Conservation (phyloP, 2,113 vertebrate species). For the Xiphorhynchus elegans region DNA sequence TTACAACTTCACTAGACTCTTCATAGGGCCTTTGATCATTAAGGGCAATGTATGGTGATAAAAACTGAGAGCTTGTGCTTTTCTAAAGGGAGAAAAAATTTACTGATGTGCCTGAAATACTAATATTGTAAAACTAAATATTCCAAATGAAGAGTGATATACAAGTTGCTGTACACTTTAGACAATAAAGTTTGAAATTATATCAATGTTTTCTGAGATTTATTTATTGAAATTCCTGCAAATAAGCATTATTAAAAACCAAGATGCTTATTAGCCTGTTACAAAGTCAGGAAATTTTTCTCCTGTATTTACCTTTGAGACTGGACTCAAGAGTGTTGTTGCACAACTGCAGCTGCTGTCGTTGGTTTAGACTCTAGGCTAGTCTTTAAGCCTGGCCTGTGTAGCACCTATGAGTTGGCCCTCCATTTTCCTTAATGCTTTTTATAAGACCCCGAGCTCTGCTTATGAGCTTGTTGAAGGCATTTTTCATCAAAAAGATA, state of each 20-base stretch:
- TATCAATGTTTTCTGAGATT: neutral
- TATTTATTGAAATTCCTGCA: neutral
- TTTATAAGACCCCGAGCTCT: neutral
- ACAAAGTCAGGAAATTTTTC: neutral
- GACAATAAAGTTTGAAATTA: neutral
- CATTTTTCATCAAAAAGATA: neutral
- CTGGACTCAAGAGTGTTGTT: neutral
- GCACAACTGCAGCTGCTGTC: fast-evolving
- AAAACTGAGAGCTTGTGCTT: neutral
- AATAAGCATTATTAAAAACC: neutral
- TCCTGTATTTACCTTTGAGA: neutral
- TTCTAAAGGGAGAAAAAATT: neutral
- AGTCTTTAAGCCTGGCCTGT: neutral
- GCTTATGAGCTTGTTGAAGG: neutral
- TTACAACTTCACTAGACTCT: neutral
- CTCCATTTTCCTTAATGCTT: neutral
- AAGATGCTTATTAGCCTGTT: neutral
- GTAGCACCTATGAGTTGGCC: neutral
- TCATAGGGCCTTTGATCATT: neutral
- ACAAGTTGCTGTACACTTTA: neutral
- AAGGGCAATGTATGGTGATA: neutral
- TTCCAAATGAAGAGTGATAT: neutral
- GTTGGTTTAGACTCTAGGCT: neutral
- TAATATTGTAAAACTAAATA: neutral
- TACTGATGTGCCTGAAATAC: neutral